phyloP scores from a whole-genome alignment of 2,888 invertebrate genomes.

The Elgonia sp. region DNA sequence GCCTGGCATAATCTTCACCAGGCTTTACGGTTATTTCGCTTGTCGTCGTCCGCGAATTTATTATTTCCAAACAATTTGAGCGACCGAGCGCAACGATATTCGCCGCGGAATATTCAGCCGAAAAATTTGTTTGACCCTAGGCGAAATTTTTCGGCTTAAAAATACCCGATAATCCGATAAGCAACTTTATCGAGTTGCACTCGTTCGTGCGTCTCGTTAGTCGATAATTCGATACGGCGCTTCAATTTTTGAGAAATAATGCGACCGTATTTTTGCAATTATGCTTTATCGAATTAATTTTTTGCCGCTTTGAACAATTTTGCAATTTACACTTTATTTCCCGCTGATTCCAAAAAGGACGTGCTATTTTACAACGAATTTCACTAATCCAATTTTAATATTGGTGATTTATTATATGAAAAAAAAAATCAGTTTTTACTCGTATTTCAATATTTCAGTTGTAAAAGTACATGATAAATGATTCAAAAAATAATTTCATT shows the following conservation, averaged over 20 bases:
- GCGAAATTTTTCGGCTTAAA: constrained; percentile 58
- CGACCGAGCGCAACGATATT: constrained; percentile 22
- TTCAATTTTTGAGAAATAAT: constrained; percentile 53
- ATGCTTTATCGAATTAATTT: not conserved
- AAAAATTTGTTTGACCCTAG: constrained; percentile 63
- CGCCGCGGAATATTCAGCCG: constrained; percentile 25
- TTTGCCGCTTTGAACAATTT: constrained; percentile 57
- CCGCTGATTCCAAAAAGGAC: too few relatives aligned
- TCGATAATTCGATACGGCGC: constrained; percentile 57
- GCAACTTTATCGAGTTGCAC: constrained; percentile 50
- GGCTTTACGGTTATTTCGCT: constrained; percentile 4
- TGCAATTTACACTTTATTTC: too few relatives aligned
- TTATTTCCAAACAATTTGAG: constrained; percentile 57
- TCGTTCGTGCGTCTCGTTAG: constrained; percentile 44
- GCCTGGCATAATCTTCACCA: constrained; percentile 29
- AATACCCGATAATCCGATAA: constrained; percentile 65
- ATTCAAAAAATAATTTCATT: too few relatives aligned
- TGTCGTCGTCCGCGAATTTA: constrained; percentile 4
- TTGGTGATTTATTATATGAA: too few relatives aligned
- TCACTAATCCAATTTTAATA: too few relatives aligned
- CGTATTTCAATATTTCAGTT: too few relatives aligned
- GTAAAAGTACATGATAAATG: too few relatives aligned
- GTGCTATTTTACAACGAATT: too few relatives aligned
- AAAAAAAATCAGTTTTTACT: too few relatives aligned
- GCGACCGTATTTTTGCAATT: constrained; percentile 37